Evolutionary conservation across 2,113 vertebrate species (phyloP).

Genomic region (Thymallus thymallus): DNA sequence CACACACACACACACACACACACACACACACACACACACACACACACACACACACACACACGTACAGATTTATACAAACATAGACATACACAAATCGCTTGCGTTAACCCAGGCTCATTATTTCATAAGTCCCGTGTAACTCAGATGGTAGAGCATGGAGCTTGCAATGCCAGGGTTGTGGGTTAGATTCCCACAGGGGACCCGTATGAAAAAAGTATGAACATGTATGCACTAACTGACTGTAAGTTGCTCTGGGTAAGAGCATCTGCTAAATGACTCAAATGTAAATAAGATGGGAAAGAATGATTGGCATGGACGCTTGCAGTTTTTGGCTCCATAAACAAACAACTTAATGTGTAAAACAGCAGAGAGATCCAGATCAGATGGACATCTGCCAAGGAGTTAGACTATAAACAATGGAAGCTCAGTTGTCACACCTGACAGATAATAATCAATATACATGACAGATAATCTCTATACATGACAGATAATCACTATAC

Average conservation of each 20-base stretch:
- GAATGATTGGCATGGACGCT: constrained; percentile 26
- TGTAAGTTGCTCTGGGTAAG: too few relatives aligned
- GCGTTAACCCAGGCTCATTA: constrained; percentile 41
- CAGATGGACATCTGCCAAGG: background rate
- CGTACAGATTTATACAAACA: background rate
- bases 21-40: background rate
- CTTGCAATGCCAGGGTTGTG: too few relatives aligned
- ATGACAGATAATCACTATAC: too few relatives aligned
- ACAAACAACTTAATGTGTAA: constrained; percentile 27
- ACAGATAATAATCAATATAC: background rate
- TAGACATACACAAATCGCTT: constrained; percentile 28
- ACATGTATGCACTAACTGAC: too few relatives aligned
- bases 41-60: background rate
- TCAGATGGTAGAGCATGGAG: too few relatives aligned
- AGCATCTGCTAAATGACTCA: too few relatives aligned
- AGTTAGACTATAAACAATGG: background rate
- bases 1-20: constrained; percentile 2
- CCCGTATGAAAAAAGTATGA: too few relatives aligned
- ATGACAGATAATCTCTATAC: too few relatives aligned
- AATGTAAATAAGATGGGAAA: constrained; percentile 16
- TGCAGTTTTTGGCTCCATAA: constrained; percentile 40
- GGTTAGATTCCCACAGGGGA: too few relatives aligned
- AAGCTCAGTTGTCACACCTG: background rate
- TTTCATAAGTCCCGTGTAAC: too few relatives aligned
- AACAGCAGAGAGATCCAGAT: constrained; percentile 12